Conservation (phyloP, 2,888 invertebrate genomes). For the Apodemia duryi region DNA sequence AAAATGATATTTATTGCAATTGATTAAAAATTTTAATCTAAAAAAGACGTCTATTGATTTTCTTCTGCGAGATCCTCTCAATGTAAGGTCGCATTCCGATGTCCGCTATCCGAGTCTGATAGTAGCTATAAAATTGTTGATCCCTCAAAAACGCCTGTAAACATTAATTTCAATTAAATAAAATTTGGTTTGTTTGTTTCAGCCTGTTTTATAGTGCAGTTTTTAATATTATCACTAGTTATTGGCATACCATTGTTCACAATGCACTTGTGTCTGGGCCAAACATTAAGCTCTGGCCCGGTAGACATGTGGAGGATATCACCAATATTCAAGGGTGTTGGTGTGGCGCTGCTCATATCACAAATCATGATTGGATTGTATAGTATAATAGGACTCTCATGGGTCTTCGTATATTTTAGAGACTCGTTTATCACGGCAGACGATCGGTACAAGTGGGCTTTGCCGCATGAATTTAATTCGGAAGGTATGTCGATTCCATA, state of each 20-base stretch:
- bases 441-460: conserved; percentile 90
- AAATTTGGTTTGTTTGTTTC: conserved; percentile 44
- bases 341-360: conserved; percentile 87
- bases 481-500: conserved; percentile 69
- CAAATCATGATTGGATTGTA: conserved; percentile 92
- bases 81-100: too few species aligned
- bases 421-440: conserved; percentile 91
- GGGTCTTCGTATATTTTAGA: conserved; percentile 93
- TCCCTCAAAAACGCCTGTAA: too few species aligned
- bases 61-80: too few species aligned
- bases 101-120: too few species aligned
- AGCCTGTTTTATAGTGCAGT: conserved; percentile 93
- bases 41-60: too few species aligned
- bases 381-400: conserved; percentile 92
- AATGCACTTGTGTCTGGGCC: conserved; percentile 90
- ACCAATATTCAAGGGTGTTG: conserved; percentile 94
- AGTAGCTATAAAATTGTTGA: too few species aligned
- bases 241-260: conserved; percentile 92
- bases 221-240: conserved; percentile 88
- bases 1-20: too few species aligned
- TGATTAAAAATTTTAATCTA: too few species aligned
- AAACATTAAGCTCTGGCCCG: conserved; percentile 90
- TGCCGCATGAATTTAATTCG: conserved; percentile 84
- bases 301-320: conserved; percentile 97
- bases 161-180: too few species aligned